phyloP scores from a whole-genome alignment of 2,797 vertebrate genomes.

The Aeoliscus strigatus region DNA sequence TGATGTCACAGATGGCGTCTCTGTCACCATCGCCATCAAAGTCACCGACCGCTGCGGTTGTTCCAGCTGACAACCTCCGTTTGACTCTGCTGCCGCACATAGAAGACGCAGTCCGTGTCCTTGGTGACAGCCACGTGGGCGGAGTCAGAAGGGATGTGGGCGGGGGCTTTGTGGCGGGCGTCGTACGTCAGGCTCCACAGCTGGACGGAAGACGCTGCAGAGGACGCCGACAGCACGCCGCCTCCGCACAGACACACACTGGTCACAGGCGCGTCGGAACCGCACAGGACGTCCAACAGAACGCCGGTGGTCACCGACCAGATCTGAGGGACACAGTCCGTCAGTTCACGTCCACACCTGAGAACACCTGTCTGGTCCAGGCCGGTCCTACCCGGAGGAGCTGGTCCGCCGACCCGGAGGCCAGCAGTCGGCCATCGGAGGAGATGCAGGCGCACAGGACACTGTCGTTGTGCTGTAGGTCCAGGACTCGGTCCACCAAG shows the following conservation, averaged over 20 bases:
- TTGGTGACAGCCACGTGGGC: slow-evolving; percentile 62
- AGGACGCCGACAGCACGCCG: slow-evolving; percentile 73
- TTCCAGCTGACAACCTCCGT: slow-evolving; percentile 78
- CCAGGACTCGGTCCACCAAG: slow-evolving; percentile 61
- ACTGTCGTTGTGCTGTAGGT: slow-evolving; percentile 66
- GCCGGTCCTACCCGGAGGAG: slow-evolving; percentile 71
- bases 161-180: slow-evolving; percentile 38
- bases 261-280: slow-evolving; percentile 64
- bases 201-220: slow-evolving; percentile 43
- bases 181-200: slow-evolving; percentile 74
- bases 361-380: too few relatives aligned
- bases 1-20: neutral
- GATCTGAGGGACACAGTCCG: slow-evolving; percentile 57
- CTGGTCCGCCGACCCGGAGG: slow-evolving; percentile 75
- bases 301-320: slow-evolving; percentile 80
- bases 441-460: slow-evolving; percentile 69
- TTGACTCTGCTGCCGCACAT: slow-evolving; percentile 65
- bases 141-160: slow-evolving; percentile 64
- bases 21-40: too few relatives aligned
- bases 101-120: slow-evolving; percentile 66
- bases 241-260: slow-evolving; percentile 42
- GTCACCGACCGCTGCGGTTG: slow-evolving; percentile 62
- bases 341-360: too few relatives aligned
- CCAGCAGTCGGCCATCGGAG: slow-evolving; percentile 56
- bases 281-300: slow-evolving; percentile 68